Base-by-base conservation (phyloP, 2,797 vertebrate species). In the Euthynnus affinis region DNA sequence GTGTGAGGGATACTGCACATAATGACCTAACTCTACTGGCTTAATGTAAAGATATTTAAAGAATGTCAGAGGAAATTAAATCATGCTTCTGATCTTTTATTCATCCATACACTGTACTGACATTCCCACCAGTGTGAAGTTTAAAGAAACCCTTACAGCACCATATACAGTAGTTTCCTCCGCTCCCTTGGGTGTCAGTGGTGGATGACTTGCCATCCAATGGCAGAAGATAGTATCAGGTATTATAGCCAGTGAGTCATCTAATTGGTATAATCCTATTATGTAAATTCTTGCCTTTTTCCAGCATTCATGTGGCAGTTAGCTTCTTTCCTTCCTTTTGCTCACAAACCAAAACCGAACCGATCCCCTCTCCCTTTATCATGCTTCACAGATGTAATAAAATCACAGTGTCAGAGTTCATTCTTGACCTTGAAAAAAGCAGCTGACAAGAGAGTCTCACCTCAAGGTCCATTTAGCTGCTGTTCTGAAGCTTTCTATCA, bases 301-400 rank as follows among this genome's bases (percentile, higher is more conserved):
- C 32, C 37, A 29, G 12, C 32, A 52, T 49, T 57, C 22, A 64
- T 56, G 8, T 49, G 29, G 22, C 13, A 67, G 22, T 48, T 48
- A 48, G 51, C 61, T 48, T 58, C 37, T 48, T 76, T 76, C 32
- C 42, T 60, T 74, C 44, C 42, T 52, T 73, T 25, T 44, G 18
- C 58, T 69, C 51, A 49, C 57, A 56, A 56, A 57, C 42, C 51
- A 63, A 62, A 51, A 27, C 13, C 13, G 2, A 44, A 23, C 22
- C 7, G 32, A 40, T 59, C 7, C 3, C 3, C 2, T 46, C 34
- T 62, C 44, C 5, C 9, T 60, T 23, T 32, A 22, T 59, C 32
- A 25, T 22, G 61, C 25, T 32, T 49, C n/a, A 34, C 32, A 70
- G 17, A 52, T 6, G 6, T 27, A 25, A 71, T 34, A n/a, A 42